Conservation (phyloP, 2,113 vertebrate species). For the Chaetodon auriga region DNA sequence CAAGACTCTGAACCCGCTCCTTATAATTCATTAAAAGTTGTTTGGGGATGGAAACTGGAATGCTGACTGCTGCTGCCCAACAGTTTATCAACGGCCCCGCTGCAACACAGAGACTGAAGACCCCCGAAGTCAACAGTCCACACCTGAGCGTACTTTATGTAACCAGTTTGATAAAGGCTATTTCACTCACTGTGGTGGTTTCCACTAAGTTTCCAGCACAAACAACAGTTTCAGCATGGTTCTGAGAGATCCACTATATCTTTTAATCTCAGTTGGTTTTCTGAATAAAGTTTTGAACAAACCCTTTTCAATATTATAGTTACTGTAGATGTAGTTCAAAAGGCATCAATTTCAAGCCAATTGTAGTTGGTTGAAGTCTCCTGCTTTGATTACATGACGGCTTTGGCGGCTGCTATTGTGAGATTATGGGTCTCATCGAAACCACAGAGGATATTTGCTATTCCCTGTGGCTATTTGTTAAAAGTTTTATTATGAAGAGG, state of each 20-base stretch:
- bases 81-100: not conserved
- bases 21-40: not conserved
- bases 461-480: not conserved
- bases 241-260: not conserved
- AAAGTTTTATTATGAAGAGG: slow-evolving; percentile 17
- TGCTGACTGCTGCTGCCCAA: not conserved
- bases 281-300: slow-evolving; percentile 3
- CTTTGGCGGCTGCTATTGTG: slow-evolving; percentile 13
- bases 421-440: slow-evolving; percentile 17
- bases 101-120: not conserved
- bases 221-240: not conserved
- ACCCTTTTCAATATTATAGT: not conserved
- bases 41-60: slow-evolving; percentile 1
- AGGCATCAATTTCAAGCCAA: not conserved
- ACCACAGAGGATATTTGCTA: slow-evolving; percentile 17
- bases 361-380: not conserved
- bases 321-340: not conserved
- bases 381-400: not conserved
- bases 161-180: not conserved
- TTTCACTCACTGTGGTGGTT: not conserved
- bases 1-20: not conserved
- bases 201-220: not conserved
- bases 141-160: not conserved
- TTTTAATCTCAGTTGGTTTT: slow-evolving; percentile 11
- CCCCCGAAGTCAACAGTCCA: not conserved